Conservation (phyloP, 2,888 invertebrate genomes). For the Torymus tubicola region DNA sequence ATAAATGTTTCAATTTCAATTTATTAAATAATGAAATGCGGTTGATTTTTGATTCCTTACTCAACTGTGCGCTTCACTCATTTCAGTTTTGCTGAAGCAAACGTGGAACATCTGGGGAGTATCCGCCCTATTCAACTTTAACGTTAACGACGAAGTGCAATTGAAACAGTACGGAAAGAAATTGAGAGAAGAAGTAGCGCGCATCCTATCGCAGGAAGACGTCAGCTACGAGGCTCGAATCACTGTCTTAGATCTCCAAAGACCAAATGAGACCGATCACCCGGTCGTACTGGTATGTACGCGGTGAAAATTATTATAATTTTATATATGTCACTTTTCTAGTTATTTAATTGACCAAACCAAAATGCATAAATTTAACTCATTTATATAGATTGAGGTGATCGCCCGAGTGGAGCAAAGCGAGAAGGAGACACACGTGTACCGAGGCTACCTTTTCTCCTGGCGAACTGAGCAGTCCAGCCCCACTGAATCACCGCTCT, state of each 20-base stretch:
- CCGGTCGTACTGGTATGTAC: constrained; percentile 65
- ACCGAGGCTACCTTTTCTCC: constrained; percentile 70
- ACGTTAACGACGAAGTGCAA: constrained; percentile 64
- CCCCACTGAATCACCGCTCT: constrained; percentile 31
- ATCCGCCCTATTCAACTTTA: constrained; percentile 70
- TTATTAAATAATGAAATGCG: no score
- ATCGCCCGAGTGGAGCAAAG: constrained; percentile 50
- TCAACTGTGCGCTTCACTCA: neutral
- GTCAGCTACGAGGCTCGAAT: constrained; percentile 68
- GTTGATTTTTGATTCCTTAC: no score
- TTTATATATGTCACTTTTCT: no score
- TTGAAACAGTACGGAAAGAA: constrained; percentile 72
- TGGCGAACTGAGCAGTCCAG: constrained; percentile 62
- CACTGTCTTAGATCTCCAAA: constrained; percentile 59
- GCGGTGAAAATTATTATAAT: no score
- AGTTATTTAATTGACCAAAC: no score
- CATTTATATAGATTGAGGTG: neutral
- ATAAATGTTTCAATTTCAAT: no score
- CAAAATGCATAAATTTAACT: neutral
- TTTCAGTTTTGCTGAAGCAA: constrained; percentile 67
- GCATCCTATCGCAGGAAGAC: constrained; percentile 65
- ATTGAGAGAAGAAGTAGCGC: constrained; percentile 71
- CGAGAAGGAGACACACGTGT: constrained; percentile 62
- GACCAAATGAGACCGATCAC: constrained; percentile 62
- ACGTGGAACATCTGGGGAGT: constrained; percentile 73